Evolutionary conservation across 92 coral and sea anemone genomes (phyloP), one percentile per base, ranked within the genome.

Genomic region (Phymanthus crucifer): DNA sequence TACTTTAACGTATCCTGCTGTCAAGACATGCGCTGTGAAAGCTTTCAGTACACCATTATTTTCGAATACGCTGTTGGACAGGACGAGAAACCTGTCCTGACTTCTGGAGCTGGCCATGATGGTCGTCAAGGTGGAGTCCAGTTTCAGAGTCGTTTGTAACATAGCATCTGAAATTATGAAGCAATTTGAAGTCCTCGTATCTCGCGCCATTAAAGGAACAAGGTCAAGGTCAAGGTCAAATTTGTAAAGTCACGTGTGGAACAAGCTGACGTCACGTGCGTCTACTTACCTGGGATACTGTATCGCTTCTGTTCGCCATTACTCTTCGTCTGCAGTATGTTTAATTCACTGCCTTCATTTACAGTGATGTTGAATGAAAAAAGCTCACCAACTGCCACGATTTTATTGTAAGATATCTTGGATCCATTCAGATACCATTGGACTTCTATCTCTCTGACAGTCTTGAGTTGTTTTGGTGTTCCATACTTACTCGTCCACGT

Each of bases 401-500:
- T 36, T 27, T 35, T 68, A 1, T 81, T 69, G 57, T 88, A 91
- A 32, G 31, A 11, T 6, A 77, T 11, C 32, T 46, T 52, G 29
- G 83, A 12, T 1, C 76, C 83, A 4, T 40, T 75, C 46, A 91
- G 35, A 46, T 58, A 16, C 26, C 83, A 43, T 16, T 26, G 32
- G 21, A 85, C 79, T 33, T 69, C 64, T 23, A 83, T 23, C 29
- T 33, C 24, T 27, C 72, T 82, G 56, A 50, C 24, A 31, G 66
- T 74, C 68, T 47, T 13, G 21, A 78, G 57, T 32, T 76, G 64
- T 61, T 85, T 85, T 24, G 87, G 86, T 27, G 64, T 68, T 14
- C 91, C 90, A 73, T 86, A 91, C 57, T 80, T 76, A 46, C 94
- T 91, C 23, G 85, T 50, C 64, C 73, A 76, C 40, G 91, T 76